Conservation (phyloP, 1,140 invertebrate genomes). For the Drosophila arawakana region DNA sequence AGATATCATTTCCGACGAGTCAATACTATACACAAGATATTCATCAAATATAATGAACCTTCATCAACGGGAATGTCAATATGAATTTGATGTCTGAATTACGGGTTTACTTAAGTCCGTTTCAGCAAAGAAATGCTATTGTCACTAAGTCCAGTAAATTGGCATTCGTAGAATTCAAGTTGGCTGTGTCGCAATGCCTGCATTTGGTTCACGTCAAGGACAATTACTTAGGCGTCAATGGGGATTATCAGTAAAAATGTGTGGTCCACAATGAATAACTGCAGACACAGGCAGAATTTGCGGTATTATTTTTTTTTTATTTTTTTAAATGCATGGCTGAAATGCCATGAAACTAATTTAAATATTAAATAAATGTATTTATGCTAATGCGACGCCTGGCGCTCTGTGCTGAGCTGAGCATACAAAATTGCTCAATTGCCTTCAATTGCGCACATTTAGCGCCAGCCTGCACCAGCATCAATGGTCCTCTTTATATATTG, state of each 20-base stretch:
- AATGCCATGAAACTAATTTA: constrained; percentile 66
- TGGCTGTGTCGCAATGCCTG: constrained; percentile 24
- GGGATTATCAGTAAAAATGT: constrained; percentile 46
- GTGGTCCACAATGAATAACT: constrained; percentile 27
- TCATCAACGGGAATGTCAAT: constrained; percentile 24
- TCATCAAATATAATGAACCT: constrained; percentile 10
- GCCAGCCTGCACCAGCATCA: constrained; percentile 40
- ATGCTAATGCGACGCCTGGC: constrained; percentile 64
- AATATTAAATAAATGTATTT: constrained; percentile 79
- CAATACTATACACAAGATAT: not conserved
- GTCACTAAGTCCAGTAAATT: constrained; percentile 34
- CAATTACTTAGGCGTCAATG: constrained; percentile 49
- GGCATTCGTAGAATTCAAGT: constrained; percentile 6
- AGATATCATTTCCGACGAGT: not conserved
- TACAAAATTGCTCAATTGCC: constrained; percentile 72
- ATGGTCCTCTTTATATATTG: not conserved
- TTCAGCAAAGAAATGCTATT: not conserved
- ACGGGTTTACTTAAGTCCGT: constrained; percentile 11
- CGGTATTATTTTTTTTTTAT: not conserved
- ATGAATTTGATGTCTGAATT: constrained; percentile 26
- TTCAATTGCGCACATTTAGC: constrained; percentile 73
- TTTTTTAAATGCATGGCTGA: constrained; percentile 55
- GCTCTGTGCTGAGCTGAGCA: constrained; percentile 29
- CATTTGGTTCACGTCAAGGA: constrained; percentile 42
- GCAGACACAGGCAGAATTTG: constrained; percentile 13